Percentiles rank a stretch among this genome's conserved stretches.
phyloP scores from a whole-genome alignment of 1,140 invertebrate genomes.

The Caenorhabditis tropicalis region DNA sequence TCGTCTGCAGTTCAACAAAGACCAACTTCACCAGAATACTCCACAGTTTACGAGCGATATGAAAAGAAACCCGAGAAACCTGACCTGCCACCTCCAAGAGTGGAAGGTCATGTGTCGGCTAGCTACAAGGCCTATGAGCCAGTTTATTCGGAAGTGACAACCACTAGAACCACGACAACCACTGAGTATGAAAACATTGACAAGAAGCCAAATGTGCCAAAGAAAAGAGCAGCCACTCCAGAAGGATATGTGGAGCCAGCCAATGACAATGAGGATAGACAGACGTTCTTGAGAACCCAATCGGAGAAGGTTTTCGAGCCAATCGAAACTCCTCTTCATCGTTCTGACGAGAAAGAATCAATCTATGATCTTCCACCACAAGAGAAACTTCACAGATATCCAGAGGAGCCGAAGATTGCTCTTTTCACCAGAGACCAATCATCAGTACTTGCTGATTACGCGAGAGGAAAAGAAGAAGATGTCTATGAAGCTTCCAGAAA shows the following conservation, averaged over 20 bases:
- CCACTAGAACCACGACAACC: constrained; percentile 37
- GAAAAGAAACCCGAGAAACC: constrained; percentile 20
- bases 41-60: constrained; percentile 49
- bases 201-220: constrained; percentile 24
- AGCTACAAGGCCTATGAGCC: constrained; percentile 26
- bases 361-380: constrained; percentile 52
- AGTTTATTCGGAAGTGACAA: constrained; percentile 15
- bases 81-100: constrained; percentile 18
- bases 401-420: constrained; percentile 20
- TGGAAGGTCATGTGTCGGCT: constrained; percentile 13
- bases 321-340: constrained; percentile 11
- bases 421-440: background rate
- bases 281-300: constrained; percentile 46
- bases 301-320: constrained; percentile 36
- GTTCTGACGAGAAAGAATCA: constrained; percentile 46
- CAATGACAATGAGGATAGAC: background rate
- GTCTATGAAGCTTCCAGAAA: background rate
- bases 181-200: constrained; percentile 45
- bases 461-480: background rate
- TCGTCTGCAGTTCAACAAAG: background rate
- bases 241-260: constrained; percentile 35
- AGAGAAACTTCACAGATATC: constrained; percentile 27
- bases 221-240: constrained; percentile 9
- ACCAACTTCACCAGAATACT: constrained; percentile 45
- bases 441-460: background rate